Conservation (phyloP, 2,113 vertebrate genomes). For the Vidua chalybeata region DNA sequence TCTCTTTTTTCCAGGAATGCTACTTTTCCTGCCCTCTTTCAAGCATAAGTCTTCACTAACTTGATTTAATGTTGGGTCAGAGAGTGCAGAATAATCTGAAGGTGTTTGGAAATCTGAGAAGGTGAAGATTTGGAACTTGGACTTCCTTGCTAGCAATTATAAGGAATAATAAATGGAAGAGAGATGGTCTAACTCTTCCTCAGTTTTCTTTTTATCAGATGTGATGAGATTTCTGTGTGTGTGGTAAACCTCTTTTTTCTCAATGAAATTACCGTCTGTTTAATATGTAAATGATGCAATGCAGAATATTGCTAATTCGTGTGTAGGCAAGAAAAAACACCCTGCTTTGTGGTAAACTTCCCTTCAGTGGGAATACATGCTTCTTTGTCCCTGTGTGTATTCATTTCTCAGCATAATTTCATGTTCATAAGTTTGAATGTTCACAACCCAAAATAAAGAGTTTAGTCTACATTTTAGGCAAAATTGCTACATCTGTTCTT, state of each 20-base stretch:
- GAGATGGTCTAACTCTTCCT: neutral
- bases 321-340: neutral
- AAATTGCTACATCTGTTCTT: neutral
- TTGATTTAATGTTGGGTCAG: neutral
- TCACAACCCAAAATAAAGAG: neutral
- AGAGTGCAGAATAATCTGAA: neutral
- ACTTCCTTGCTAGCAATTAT: neutral
- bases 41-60: neutral
- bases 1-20: neutral
- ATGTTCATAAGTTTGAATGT: neutral
- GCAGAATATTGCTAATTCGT: neutral
- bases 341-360: neutral
- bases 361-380: neutral
- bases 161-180: neutral
- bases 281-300: constrained; percentile 38
- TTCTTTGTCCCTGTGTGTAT: neutral
- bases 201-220: constrained; percentile 1
- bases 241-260: constrained; percentile 25
- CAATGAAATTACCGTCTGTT: constrained; percentile 19
- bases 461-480: neutral
- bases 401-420: neutral
- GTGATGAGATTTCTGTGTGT: neutral
- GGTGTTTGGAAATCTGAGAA: neutral
- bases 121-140: neutral
- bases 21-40: neutral